Conservation (phyloP, 30 jellyfish, hydroid and myxozoan species). For the Turritopsis rubra region DNA sequence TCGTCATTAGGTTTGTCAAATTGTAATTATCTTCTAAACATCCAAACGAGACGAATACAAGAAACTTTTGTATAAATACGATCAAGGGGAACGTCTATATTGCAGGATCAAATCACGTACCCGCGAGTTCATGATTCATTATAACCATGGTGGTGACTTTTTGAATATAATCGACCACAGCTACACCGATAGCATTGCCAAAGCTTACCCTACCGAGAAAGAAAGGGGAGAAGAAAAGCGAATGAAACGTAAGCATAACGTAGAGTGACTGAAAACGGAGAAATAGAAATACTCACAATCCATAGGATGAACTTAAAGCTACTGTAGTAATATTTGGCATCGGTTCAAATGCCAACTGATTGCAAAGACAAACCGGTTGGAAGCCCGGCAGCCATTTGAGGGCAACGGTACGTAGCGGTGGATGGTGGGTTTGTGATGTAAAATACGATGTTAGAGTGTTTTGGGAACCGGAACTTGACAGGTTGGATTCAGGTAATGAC, state of each 20-base stretch:
- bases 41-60: too few relatives aligned
- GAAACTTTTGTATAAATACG: too few relatives aligned
- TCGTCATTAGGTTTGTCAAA: too few relatives aligned
- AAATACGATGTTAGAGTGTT: conserved; percentile 14
- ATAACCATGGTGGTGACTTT: conserved; percentile 35
- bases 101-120: conserved; percentile 38
- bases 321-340: conserved; percentile 66
- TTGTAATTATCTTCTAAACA: too few relatives aligned
- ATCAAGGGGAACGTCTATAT: too few relatives aligned
- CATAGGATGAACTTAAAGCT: conserved; percentile 80
- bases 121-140: conserved; percentile 91
- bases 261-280: not conserved
- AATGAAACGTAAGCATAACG: too few relatives aligned
- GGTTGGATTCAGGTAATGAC: conserved; percentile 7
- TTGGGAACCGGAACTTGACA: conserved; percentile 5
- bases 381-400: conserved; percentile 82
- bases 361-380: conserved; percentile 80
- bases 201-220: conserved; percentile 53
- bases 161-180: conserved; percentile 76
- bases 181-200: conserved; percentile 90
- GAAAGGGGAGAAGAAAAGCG: too few relatives aligned
- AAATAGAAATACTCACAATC: conserved; percentile 64
- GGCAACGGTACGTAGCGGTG: conserved; percentile 38
- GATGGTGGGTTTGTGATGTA: conserved; percentile 27
- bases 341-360: conserved; percentile 76